Base-by-base conservation (phyloP, 2,797 vertebrate species). In the Galago senegalensis region DNA sequence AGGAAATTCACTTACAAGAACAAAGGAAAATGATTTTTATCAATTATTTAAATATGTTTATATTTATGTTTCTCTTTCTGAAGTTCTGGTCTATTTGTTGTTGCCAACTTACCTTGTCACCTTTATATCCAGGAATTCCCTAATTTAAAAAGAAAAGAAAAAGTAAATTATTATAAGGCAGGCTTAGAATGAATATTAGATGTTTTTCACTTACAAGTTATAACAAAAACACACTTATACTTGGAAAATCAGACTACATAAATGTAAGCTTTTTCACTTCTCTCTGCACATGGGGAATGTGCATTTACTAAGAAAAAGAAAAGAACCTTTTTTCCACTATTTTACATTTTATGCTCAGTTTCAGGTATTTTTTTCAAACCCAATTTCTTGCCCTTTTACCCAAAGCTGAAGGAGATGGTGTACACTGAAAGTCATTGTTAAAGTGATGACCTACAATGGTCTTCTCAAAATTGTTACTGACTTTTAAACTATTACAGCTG, bases 81-180 rank as follows among this genome's bases (percentile, higher is more conserved):
- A 80, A 97, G 81, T 92, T 96, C 69, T 85, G 27, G 18, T 80
- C 5, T 89, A 49, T 85, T 73, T 34, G 70, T 76, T 37, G 63
- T 53, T 86, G 95, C n/a, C 84, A 97, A 83, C 98, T 98, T 97
- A 99, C 99, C 99, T 99, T 99, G 92, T 98, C 99, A 92, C 99
- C 99, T 89, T 99, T 99, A 97, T 99, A 99, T 21, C 99, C 99
- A 89, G 98, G 96, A 94, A 70, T 94, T 84, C 99, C 99, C 99
- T 99, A 97, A 88, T 97, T 76, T 49, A 97, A 25, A 93, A 77
- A 81, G 75, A 95, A 88, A 60, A 95, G 2, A 89, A 95, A 90
- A 77, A 61, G 40, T 80, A 84, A 94, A 95, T 87, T 83, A 77
- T 61, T 88, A 88, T 37, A 83, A 82, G 75, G 25, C 60, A 89